Evolutionary conservation across 2,113 vertebrate species (phyloP), one percentile per base, ranked within the genome.

Genomic region (Pelusios castaneus): DNA sequence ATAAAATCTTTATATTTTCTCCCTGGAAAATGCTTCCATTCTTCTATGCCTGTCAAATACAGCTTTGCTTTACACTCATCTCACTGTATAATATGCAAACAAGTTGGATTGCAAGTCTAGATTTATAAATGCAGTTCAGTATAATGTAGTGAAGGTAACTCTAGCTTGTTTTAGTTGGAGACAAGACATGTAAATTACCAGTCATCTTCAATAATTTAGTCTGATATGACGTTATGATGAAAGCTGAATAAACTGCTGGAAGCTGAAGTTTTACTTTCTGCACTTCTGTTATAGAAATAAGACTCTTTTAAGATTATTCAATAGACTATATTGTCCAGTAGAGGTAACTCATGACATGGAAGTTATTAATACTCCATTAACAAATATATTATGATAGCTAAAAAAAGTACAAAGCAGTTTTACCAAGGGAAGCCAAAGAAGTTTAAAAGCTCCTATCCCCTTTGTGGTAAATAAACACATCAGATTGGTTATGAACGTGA

Each of bases 121-220:
- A 49, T 94, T 80, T 94, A 82, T 91, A 91, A 92, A 87, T 45
- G 56, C 10, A 77, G 31, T 54, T 95, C 89, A 3, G 19, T 81
- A 31, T 63, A 90, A 79, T 2, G 3, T 5, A 52, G 34, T 80
- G 85, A 93, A 80, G 43, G 60, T 84, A 95, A 81, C 80, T 89
- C 63, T 45, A 63, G 14, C 38, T 90, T 94, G 87, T 90, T 95
- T 93, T 90, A 89, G 83, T 96, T 85, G 60, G 80, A 95, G 88
- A 96, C 38, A 45, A 87, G 85, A 81, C 89, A 76, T 52, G 79
- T 91, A 96, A 96, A 96, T 91, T 92, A 76, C 55, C 81, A 92
- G 92, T 88, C 79, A 89, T 88, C 58, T 92, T 97, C 89, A 95
- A 92, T 95, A 89, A 92, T 95, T 95, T 60, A 96, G 25, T 70